A percentile compares a stretch with the other conserved stretches of the same genome.
These are phyloP conservation scores for Choristoneura rosaceana DNA, from an alignment of 2,888 invertebrate species.

Conservation along the genomic window DNA sequence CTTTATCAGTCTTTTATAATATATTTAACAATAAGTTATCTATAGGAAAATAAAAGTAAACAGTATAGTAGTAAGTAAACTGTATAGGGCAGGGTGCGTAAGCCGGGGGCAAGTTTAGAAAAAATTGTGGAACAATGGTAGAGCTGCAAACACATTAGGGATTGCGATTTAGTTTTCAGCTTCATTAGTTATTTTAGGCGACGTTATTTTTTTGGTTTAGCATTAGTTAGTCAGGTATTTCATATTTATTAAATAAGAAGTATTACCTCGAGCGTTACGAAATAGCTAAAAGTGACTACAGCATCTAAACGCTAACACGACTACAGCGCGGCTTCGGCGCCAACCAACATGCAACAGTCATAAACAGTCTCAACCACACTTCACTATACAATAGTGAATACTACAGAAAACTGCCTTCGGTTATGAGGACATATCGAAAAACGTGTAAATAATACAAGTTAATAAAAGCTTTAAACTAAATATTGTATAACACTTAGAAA, in stretches of 20 bases:
- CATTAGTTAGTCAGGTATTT: too few species aligned
- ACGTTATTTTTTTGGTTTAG: too few species aligned
- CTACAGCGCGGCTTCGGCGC: constrained; percentile 15
- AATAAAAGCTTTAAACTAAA: constrained; percentile 55
- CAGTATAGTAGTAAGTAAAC: neutral
- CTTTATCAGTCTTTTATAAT: constrained; percentile 47
- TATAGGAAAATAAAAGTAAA: constrained; percentile 16
- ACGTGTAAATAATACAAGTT: constrained; percentile 51
- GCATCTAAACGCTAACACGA: constrained; percentile 33
- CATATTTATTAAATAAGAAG: too few species aligned
- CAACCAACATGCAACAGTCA: constrained; percentile 30
- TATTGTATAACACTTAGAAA: constrained; percentile 70
- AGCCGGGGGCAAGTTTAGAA: neutral
- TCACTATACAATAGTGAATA: constrained; percentile 64
- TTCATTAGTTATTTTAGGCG: too few species aligned
- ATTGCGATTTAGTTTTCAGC: too few species aligned
- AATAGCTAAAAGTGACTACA: constrained; percentile 24
- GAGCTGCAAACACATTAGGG: too few species aligned
- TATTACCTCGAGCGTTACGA: constrained; percentile 2
- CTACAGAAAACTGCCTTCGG: constrained; percentile 66
- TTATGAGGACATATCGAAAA: constrained; percentile 68
- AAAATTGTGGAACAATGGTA: too few species aligned
- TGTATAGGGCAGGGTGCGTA: neutral
- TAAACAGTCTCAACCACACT: constrained; percentile 37
- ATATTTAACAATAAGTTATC: constrained; percentile 28